Conservation (phyloP, 2,888 invertebrate genomes). For the Acholoe squamosa region DNA sequence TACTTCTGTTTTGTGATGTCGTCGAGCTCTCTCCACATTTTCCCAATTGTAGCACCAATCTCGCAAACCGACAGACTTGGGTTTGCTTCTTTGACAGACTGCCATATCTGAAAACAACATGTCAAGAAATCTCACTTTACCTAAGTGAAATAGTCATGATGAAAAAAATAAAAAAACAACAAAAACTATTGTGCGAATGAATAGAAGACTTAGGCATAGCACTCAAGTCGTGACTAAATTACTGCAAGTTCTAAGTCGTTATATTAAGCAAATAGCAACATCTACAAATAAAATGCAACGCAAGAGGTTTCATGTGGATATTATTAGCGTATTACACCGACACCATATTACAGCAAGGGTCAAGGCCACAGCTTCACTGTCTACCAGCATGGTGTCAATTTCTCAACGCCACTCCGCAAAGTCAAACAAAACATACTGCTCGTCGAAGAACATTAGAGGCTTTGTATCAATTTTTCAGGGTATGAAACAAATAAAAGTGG, state of each 20-base stretch:
- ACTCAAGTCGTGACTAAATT: no score
- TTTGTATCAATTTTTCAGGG: background rate
- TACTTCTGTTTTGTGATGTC: constrained; percentile 71
- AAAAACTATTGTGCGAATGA: background rate
- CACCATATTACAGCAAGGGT: constrained; percentile 32
- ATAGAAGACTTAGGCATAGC: background rate
- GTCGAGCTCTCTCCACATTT: constrained; percentile 72
- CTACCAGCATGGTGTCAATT: constrained; percentile 21
- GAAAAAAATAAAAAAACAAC: background rate
- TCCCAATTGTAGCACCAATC: constrained; percentile 72
- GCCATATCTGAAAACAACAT: constrained; percentile 70
- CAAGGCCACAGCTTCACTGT: constrained; percentile 29
- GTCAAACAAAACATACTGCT: constrained; percentile 54
- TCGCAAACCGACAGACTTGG: constrained; percentile 72
- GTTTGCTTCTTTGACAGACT: constrained; percentile 70
- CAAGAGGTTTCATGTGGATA: background rate
- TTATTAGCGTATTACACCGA: constrained; percentile 10
- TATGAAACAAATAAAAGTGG: background rate
- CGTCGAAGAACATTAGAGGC: background rate
- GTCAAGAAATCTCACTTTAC: no score
- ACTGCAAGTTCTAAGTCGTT: background rate
- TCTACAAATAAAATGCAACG: constrained; percentile 46
- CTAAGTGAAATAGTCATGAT: background rate
- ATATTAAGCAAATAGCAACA: background rate
- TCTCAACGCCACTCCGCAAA: constrained; percentile 50